Evolutionary conservation across 2,888 invertebrate species (phyloP).

Genomic region (Diaperis boleti): DNA sequence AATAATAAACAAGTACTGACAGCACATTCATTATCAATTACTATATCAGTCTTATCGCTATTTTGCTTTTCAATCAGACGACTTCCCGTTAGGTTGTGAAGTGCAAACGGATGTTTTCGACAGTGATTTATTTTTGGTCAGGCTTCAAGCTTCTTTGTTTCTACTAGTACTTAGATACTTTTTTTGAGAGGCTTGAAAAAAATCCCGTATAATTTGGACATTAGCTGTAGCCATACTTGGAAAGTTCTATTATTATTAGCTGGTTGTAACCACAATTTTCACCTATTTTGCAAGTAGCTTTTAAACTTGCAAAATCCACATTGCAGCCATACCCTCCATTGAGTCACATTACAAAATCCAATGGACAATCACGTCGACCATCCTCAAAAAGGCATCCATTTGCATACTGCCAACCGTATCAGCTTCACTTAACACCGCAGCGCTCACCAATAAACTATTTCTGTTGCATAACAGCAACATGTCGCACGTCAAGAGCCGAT

Average conservation of each 20-base stretch:
- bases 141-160: no score
- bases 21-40: constrained; percentile 37
- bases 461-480: not conserved
- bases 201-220: no score
- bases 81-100: constrained; percentile 6
- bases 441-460: not conserved
- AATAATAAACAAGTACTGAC: constrained; percentile 31
- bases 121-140: no score
- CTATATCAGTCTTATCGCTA: constrained; percentile 33
- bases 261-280: no score
- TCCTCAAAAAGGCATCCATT: not conserved
- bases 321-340: no score
- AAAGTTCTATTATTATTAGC: no score
- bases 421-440: not conserved
- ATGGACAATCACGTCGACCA: not conserved
- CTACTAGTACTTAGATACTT: no score
- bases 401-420: not conserved
- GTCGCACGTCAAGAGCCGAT: not conserved
- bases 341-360: not conserved
- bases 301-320: no score
- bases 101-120: not conserved
- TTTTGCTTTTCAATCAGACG: not conserved
- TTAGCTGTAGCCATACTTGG: no score
- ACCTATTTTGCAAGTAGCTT: no score
- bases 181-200: no score